Base-by-base conservation (phyloP, 1,140 invertebrate species). In the Philaenus spumarius region DNA sequence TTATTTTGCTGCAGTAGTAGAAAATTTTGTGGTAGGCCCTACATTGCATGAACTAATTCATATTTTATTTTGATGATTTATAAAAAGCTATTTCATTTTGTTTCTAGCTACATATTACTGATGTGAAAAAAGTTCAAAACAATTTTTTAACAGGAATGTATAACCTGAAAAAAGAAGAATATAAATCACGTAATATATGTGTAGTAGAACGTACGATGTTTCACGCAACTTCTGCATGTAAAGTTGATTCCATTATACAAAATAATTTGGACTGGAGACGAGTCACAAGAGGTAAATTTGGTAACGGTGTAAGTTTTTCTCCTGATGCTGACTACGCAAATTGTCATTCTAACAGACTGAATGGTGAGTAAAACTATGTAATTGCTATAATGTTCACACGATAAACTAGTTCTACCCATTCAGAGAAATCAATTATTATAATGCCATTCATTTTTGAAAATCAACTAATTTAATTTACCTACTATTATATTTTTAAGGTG, bases 81-180 rank as follows among this genome's bases (percentile, higher is more conserved):
- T n/a, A n/a, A n/a, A n/a, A n/a, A n/a, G n/a, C n/a, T n/a, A n/a
- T n/a, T n/a, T n/a, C n/a, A n/a, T 50, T 34, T 23, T 50, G 14
- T 50, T 50, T 50, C 2, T 14, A 30, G 47, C 7, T 50, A 11
- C 9, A 11, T 20, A 50, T 50, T 19, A 26, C 22, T 11, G 30
- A 26, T 26, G 17, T 50, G 7, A 11, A 14, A 14, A 50, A 12
- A 26, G 47, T 50, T 1, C 3, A 50, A 9, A 50, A 50, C 26
- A 11, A 14, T 30, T 50, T 3, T 15, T 19, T 50, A 9, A 14
- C 15, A 15, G 47, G 47, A 34, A 50, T 50, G 47, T 50, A 50
- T 30, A 19, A 42, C 15, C 48, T 51, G 15, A 58, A 59, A 53
- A 48, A 59, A 45, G n/a, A 20, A 51, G 51, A 59, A 20, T 55